Evolutionary conservation across 2,888 invertebrate genomes (phyloP).

Genomic region (Aplocera efformata): DNA sequence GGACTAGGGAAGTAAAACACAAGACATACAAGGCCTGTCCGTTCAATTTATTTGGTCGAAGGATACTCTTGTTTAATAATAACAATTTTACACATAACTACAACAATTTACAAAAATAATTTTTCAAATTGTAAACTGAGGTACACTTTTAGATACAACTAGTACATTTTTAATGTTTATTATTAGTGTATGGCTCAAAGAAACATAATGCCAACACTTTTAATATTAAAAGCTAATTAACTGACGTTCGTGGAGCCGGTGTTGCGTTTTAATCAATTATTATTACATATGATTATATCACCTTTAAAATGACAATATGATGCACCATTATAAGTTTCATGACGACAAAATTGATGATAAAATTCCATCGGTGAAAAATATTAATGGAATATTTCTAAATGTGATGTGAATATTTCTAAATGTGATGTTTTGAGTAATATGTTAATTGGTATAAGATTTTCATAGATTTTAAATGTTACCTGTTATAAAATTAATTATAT

Average conservation of each 20-base stretch:
- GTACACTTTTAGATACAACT: slow-evolving; percentile 9
- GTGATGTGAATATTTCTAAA: too few species aligned
- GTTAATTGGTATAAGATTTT: too few species aligned
- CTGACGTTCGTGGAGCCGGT: slow-evolving; percentile 12
- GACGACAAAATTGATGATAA: too few species aligned
- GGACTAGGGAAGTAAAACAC: slow-evolving; percentile 16
- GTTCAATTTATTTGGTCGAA: slow-evolving; percentile 21
- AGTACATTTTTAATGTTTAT: slow-evolving; percentile 12
- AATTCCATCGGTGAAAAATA: too few species aligned
- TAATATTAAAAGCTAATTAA: background rate
- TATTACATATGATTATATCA: too few species aligned
- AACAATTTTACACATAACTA: slow-evolving; percentile 13
- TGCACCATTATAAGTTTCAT: too few species aligned
- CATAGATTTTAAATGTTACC: too few species aligned
- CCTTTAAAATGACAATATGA: too few species aligned
- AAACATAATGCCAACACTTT: slow-evolving; percentile 15
- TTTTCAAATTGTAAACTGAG: slow-evolving; percentile 7
- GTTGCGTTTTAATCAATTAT: background rate
- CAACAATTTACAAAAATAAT: slow-evolving; percentile 19
- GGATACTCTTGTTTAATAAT: slow-evolving; percentile 7
- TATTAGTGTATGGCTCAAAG: slow-evolving; percentile 6
- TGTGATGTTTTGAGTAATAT: too few species aligned
- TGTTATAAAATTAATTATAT: too few species aligned
- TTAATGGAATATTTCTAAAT: too few species aligned
- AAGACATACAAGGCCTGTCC: slow-evolving; percentile 10